Evolutionary conservation across 2,888 invertebrate genomes (phyloP), one percentile per base, ranked within the genome.

Genomic region (Lampropteryx suffumata): DNA sequence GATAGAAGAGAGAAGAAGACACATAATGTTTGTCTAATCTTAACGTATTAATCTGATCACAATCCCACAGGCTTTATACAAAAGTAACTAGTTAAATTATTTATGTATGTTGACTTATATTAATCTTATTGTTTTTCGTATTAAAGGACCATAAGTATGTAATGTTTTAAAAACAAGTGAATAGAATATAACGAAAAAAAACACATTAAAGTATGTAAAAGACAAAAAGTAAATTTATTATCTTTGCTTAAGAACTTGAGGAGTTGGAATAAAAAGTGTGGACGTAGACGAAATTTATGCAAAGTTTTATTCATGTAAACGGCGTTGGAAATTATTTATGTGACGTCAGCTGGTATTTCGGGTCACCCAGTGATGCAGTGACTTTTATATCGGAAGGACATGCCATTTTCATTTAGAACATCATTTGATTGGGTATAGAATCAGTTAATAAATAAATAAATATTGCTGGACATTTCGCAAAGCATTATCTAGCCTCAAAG

Each of bases 301-400:
- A 46, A 63, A 65, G 57, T 65, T 64, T 65, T 61, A 61, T 65
- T 65, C 59, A 65, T 61, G 55, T 59, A 58, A 67, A 27, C 46
- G 42, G 32, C 27, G 39, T 30, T 39, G 40, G 13, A 41, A 35
- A 46, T 49, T 44, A 46, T 45, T 50, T 35, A 50, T 52, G 43
- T 36, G 48, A 34, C 40, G 35, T 32, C 43, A 35, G 40, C 43
- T 30, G 39, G 12, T 14, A 33, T 43, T 53, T 46, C 7, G 27
- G 43, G 26, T 13, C 36, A 41, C 21, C 30, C 39, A 29, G 27
- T 17, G 37, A 37, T 48, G 50, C 29, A 12, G 28, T 45, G 40
- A 42, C 33, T 39, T 4, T 17, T 17, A n/a, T n/a, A n/a, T n/a
- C n/a, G n/a, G n/a, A n/a, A n/a, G n/a, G n/a, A n/a, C n/a, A n/a